phyloP scores from a whole-genome alignment of 2,113 vertebrate genomes.

The Xenopus borealis region DNA sequence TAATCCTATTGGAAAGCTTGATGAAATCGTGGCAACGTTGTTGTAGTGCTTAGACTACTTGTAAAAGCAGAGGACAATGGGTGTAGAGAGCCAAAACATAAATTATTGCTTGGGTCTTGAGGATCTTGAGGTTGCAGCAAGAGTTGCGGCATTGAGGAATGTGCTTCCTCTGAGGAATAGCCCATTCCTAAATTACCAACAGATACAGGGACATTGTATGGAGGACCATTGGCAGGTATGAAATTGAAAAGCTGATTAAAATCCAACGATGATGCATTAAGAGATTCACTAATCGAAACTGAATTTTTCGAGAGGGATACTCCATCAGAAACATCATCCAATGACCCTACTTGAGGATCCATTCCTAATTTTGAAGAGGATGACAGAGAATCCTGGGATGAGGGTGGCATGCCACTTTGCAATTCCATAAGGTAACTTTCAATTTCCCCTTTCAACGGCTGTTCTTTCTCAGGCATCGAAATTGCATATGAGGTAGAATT shows the following conservation, averaged over 20 bases:
- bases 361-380: slow-evolving; percentile 81
- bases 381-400: slow-evolving; percentile 79
- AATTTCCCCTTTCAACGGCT: slow-evolving; percentile 90
- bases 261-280: slow-evolving; percentile 87
- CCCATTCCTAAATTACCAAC: slow-evolving; percentile 74
- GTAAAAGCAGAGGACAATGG: slow-evolving; percentile 83
- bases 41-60: slow-evolving; percentile 82
- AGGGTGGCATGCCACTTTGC: slow-evolving; percentile 83
- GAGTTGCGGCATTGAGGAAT: slow-evolving; percentile 76
- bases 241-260: slow-evolving; percentile 96
- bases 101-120: slow-evolving; percentile 73
- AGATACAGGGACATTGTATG: slow-evolving; percentile 78
- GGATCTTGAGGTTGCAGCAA: slow-evolving; percentile 72
- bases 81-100: slow-evolving; percentile 79
- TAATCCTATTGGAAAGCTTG: slow-evolving; percentile 91
- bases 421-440: slow-evolving; percentile 96
- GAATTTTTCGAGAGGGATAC: slow-evolving; percentile 82
- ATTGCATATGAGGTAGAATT: slow-evolving; percentile 92
- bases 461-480: slow-evolving; percentile 86
- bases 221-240: slow-evolving; percentile 89
- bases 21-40: slow-evolving; percentile 97
- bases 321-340: slow-evolving; percentile 77
- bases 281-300: slow-evolving; percentile 74
- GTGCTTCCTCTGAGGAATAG: slow-evolving; percentile 81
- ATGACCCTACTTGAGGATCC: slow-evolving; percentile 72